Conservation (phyloP, 2,113 vertebrate genomes). For the Equus przewalskii region DNA sequence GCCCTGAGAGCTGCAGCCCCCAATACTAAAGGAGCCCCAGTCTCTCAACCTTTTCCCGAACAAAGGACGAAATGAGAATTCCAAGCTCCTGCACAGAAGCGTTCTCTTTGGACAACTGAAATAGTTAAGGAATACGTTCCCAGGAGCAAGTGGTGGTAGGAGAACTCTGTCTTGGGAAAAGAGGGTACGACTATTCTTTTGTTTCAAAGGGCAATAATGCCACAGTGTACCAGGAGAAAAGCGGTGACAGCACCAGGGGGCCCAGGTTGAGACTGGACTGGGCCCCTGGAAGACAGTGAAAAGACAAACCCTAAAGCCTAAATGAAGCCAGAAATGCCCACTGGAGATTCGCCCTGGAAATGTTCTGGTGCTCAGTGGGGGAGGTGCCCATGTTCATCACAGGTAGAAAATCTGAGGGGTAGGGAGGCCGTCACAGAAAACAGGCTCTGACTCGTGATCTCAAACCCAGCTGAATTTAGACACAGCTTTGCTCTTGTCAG, state of each 20-base stretch:
- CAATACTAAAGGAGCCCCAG: neutral
- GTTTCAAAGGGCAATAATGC: neutral
- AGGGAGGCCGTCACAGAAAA: neutral
- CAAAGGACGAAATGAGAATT: neutral
- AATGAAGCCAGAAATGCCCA: neutral
- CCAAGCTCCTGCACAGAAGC: neutral
- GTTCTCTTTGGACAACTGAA: neutral
- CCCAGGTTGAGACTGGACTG: neutral
- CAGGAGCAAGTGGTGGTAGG: neutral
- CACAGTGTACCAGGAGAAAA: no score
- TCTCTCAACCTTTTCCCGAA: neutral
- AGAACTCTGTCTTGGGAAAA: neutral
- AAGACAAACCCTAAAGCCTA: neutral
- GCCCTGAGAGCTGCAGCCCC: neutral
- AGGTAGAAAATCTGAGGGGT: neutral
- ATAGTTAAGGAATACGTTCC: neutral
- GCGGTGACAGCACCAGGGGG: rapidly evolving
- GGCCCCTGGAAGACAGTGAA: neutral
- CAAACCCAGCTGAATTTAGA: neutral
- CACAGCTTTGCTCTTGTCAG: neutral
- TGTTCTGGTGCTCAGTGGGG: rapidly evolving
- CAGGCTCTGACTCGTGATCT: neutral
- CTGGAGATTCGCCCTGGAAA: neutral
- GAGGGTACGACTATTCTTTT: neutral
- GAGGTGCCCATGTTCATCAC: neutral